A percentile compares a stretch with the other conserved stretches of the same genome.
These are phyloP conservation scores for Pantherophis guttatus DNA, from an alignment of 2,113 vertebrate species.

Conservation along the genomic window DNA sequence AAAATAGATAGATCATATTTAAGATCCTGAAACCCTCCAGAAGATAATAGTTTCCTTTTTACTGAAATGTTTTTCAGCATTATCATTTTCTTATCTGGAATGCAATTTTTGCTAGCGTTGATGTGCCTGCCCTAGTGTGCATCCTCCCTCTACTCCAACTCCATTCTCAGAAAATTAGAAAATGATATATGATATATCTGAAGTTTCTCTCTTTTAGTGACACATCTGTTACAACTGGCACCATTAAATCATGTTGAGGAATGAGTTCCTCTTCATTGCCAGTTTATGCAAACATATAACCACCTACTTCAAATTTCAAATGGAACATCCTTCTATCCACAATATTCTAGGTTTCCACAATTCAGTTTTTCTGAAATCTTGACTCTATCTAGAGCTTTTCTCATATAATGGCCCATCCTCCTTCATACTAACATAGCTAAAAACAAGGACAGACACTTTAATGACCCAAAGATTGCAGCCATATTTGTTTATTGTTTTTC, in stretches of 20 bases:
- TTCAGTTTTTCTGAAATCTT: neutral
- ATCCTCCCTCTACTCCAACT: neutral
- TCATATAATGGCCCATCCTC: neutral
- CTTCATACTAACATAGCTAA: neutral
- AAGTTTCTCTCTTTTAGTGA: neutral
- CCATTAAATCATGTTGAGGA: neutral
- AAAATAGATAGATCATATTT: neutral
- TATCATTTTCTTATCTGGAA: neutral
- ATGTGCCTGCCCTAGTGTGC: neutral
- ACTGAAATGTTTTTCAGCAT: neutral
- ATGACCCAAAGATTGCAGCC: neutral
- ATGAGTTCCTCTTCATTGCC: neutral
- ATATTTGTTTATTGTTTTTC: neutral
- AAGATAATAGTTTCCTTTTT: neutral
- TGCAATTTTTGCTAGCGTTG: neutral
- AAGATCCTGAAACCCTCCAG: neutral
- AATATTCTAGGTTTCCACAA: neutral
- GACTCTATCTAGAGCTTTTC: neutral
- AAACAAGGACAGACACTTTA: neutral
- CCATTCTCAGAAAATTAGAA: neutral
- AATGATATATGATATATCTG: neutral
- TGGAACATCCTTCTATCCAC: neutral
- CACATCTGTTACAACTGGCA: neutral
- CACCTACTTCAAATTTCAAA: neutral
- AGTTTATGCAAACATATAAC: neutral